phyloP scores from a whole-genome alignment of 2,888 invertebrate species.

The Trichogramma evanescens region DNA sequence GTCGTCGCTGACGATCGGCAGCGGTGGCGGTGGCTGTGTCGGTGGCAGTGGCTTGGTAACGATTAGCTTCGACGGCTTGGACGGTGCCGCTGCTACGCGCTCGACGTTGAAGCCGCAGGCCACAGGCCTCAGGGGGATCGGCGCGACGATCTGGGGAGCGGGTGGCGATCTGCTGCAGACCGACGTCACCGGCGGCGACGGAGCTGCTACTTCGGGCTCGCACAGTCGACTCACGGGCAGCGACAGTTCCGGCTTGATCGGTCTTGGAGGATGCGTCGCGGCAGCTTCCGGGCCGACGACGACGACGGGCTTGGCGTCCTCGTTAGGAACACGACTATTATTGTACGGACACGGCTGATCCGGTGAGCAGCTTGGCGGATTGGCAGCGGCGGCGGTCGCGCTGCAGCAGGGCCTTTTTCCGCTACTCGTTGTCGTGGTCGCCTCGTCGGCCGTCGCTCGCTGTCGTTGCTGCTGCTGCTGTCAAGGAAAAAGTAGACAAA shows the following conservation, averaged over 20 bases:
- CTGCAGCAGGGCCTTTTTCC: background rate
- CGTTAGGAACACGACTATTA: no score
- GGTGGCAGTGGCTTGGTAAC: no score
- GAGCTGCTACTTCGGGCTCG: conserved; percentile 18
- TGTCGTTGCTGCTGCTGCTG: background rate
- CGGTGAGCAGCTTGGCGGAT: background rate
- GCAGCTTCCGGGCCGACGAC: no score
- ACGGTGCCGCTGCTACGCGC: no score
- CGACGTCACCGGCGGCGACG: background rate
- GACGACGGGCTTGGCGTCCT: no score
- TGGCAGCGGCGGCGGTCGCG: background rate
- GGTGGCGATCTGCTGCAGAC: conserved; percentile 11
- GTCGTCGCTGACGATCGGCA: conserved; percentile 28
- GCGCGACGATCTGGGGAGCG: background rate
- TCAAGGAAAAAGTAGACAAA: no score
- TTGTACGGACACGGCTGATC: no score
- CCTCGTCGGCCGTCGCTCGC: background rate
- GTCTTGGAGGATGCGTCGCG: no score
- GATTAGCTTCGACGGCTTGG: no score
- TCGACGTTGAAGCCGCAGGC: no score
- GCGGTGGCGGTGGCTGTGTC: background rate
- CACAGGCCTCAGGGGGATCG: no score
- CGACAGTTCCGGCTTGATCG: conserved; percentile 25
- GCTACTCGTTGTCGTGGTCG: background rate
- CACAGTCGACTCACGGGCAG: conserved; percentile 39